Percentiles rank a stretch among this genome's conserved stretches.
Evolutionary conservation across 2,888 invertebrate species (phyloP).

Genomic region (Lochmaea crataegi): DNA sequence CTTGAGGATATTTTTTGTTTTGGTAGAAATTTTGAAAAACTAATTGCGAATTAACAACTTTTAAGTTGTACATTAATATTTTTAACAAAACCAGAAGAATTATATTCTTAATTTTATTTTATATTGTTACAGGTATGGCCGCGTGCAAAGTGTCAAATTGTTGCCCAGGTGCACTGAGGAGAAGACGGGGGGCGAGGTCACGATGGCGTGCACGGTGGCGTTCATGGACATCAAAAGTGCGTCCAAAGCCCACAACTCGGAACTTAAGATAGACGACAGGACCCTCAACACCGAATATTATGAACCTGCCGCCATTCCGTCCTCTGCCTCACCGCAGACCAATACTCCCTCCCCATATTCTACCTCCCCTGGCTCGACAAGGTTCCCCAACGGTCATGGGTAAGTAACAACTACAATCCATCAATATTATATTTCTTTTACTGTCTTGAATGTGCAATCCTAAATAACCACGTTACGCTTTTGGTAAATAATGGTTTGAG

Average conservation of each 20-base stretch:
- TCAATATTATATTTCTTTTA: not conserved
- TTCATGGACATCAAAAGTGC: slow-evolving; percentile 98
- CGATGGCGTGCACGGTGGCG: slow-evolving; percentile 89
- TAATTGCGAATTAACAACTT: too few species aligned
- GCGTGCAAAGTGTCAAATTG: slow-evolving; percentile 96
- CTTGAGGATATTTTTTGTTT: too few species aligned
- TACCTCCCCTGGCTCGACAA: slow-evolving; percentile 70
- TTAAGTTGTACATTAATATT: too few species aligned
- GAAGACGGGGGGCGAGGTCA: slow-evolving; percentile 70
- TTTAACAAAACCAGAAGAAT: too few species aligned
- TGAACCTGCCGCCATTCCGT: slow-evolving; percentile 83
- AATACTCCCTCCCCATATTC: slow-evolving; percentile 69
- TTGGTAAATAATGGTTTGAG: too few species aligned
- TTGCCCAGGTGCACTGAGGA: slow-evolving; percentile 71
- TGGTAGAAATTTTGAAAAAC: too few species aligned
- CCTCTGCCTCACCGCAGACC: slow-evolving; percentile 68
- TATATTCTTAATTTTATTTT: not conserved
- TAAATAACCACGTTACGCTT: not conserved
- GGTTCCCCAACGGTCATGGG: slow-evolving; percentile 69
- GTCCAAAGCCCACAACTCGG: slow-evolving; percentile 89
- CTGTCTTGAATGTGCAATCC: too few species aligned
- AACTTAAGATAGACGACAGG: slow-evolving; percentile 89
- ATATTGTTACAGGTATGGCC: slow-evolving; percentile 83
- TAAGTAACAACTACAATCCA: slow-evolving; percentile 58
- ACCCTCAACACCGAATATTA: slow-evolving; percentile 91